Evolutionary conservation across 2,113 vertebrate genomes (phyloP).

Genomic region (Platycercus adscitus): DNA sequence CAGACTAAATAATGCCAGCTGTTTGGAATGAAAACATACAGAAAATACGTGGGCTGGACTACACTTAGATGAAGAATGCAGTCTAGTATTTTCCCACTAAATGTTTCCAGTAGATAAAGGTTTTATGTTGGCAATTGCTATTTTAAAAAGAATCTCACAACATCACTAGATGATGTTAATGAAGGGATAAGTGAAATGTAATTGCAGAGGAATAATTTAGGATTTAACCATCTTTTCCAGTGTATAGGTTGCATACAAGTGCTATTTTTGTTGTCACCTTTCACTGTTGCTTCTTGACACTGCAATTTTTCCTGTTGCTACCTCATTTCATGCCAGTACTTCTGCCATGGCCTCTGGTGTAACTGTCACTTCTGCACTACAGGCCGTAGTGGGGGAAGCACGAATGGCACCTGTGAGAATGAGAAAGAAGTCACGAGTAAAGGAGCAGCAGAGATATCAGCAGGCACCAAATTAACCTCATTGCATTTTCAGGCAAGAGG

Average conservation of each 20-base stretch:
- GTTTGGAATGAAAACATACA: slow-evolving; percentile 11
- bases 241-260: neutral
- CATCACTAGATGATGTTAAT: neutral
- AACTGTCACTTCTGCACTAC: neutral
- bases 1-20: slow-evolving; percentile 28
- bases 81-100: neutral
- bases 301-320: neutral
- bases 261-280: neutral
- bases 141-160: neutral
- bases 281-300: neutral
- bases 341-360: neutral
- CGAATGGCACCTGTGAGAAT: neutral
- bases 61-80: neutral
- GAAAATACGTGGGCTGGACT: neutral
- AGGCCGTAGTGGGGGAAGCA: neutral
- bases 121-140: neutral
- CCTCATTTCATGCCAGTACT: neutral
- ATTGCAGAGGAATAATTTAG: neutral
- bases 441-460: neutral
- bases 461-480: neutral
- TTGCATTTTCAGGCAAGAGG: neutral
- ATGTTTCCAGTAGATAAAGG: neutral
- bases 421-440: neutral
- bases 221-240: neutral
- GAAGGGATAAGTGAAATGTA: neutral